Evolutionary conservation across 2,888 invertebrate genomes (phyloP).

Genomic region (Odontocerum albicorne): DNA sequence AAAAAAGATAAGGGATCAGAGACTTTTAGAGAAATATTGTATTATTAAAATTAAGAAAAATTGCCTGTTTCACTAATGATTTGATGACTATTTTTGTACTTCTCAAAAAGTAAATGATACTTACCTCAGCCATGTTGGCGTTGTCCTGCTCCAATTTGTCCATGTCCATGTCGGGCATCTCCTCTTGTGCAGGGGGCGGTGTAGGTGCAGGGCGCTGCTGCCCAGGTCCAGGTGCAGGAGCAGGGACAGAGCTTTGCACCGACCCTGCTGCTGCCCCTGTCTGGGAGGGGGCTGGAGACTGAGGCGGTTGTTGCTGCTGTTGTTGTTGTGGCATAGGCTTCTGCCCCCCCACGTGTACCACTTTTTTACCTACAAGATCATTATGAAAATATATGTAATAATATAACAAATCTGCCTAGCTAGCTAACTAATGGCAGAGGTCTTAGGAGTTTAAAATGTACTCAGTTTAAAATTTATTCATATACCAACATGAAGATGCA

Average conservation of each 20-base stretch:
- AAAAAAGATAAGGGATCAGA: too few relatives aligned
- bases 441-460: too few relatives aligned
- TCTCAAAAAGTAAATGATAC: too few relatives aligned
- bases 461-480: too few relatives aligned
- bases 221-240: constrained; percentile 20
- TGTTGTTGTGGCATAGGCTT: constrained; percentile 5
- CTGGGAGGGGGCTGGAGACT: constrained; percentile 39
- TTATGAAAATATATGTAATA: too few relatives aligned
- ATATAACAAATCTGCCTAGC: too few relatives aligned
- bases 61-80: too few relatives aligned
- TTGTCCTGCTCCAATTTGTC: constrained; percentile 53
- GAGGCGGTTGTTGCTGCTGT: constrained; percentile 41
- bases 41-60: too few relatives aligned
- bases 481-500: too few relatives aligned
- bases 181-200: constrained; percentile 39
- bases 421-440: too few relatives aligned
- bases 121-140: constrained; percentile 57
- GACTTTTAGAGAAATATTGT: too few relatives aligned
- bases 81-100: too few relatives aligned
- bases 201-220: constrained; percentile 8
- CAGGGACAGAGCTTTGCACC: constrained; percentile 37
- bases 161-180: constrained; percentile 55
- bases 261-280: constrained; percentile 42
- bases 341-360: constrained; percentile 10
- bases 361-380: constrained; percentile 23